Evolutionary conservation across 2,113 vertebrate species (phyloP).

Genomic region (Anguilla rostrata): DNA sequence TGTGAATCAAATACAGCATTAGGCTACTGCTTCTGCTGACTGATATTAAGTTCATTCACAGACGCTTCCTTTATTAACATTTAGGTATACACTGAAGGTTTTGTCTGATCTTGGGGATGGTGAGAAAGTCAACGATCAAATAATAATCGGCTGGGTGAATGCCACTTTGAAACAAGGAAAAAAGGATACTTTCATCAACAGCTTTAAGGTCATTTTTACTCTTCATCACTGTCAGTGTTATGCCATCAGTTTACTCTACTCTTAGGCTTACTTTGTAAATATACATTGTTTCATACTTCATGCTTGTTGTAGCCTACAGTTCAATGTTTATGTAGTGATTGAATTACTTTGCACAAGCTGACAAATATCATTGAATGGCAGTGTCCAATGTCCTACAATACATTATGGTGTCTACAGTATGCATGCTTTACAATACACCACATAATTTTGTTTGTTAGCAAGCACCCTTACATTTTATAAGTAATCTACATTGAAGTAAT

Average conservation of each 20-base stretch:
- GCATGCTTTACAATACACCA: too few relatives aligned
- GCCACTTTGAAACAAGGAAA: constrained; percentile 74
- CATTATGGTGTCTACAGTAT: not conserved
- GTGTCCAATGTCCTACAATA: not conserved
- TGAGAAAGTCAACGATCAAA: constrained; percentile 86
- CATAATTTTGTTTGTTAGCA: too few relatives aligned
- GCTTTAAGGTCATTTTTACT: constrained; percentile 82
- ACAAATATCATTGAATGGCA: not conserved
- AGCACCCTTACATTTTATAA: not conserved
- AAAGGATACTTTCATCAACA: constrained; percentile 82
- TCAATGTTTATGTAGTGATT: not conserved
- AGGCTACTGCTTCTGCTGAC: not conserved
- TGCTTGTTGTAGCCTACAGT: too few relatives aligned
- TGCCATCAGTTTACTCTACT: not conserved
- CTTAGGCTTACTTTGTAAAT: not conserved
- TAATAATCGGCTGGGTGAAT: constrained; percentile 95
- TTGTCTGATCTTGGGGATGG: constrained; percentile 89
- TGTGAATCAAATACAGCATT: too few relatives aligned
- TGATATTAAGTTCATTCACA: not conserved
- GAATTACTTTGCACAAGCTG: not conserved
- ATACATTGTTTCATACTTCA: not conserved
- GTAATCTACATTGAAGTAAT: too few relatives aligned
- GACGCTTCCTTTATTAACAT: constrained; percentile 17
- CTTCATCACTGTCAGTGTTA: not conserved
- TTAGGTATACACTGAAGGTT: constrained; percentile 89